Percentiles rank a stretch among this genome's conserved stretches.
phyloP scores from a whole-genome alignment of 23 tunicate genomes.

The Diplosoma virens region DNA sequence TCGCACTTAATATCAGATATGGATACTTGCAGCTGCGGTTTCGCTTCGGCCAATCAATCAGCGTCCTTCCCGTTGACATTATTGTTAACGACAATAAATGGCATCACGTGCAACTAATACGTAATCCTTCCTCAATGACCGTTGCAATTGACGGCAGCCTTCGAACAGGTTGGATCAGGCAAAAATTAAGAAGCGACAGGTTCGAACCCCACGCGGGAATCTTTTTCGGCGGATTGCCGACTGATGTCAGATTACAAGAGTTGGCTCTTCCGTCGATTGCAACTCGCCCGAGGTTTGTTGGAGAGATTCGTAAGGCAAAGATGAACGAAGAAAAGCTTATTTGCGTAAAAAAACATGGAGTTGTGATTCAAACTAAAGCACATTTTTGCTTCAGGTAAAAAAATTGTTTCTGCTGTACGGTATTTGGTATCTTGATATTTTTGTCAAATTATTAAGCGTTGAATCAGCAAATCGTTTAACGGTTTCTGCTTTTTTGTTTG shows the following conservation, averaged over 20 bases:
- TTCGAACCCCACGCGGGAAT: conserved; percentile 16
- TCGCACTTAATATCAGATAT: conserved; percentile 19
- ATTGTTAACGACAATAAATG: conserved; percentile 49
- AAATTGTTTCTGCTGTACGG: too few relatives aligned
- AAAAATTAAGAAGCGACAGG: background rate
- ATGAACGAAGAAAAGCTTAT: conserved; percentile 25
- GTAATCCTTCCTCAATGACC: conserved; percentile 6
- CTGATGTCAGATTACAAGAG: background rate
- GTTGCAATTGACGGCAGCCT: conserved; percentile 37
- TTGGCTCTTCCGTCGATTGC: conserved; percentile 35
- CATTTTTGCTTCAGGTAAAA: too few relatives aligned
- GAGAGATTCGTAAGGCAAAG: conserved; percentile 32
- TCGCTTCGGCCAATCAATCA: conserved; percentile 38
- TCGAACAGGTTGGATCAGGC: background rate
- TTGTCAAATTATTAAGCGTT: too few relatives aligned
- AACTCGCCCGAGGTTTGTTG: conserved; percentile 30
- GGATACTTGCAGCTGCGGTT: conserved; percentile 29
- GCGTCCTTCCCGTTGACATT: conserved; percentile 15
- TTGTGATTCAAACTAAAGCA: background rate
- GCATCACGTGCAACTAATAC: conserved; percentile 44
- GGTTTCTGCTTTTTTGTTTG: too few relatives aligned
- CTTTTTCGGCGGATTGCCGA: conserved; percentile 52
- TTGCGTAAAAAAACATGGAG: background rate
- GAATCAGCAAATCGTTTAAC: too few relatives aligned
- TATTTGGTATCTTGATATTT: too few relatives aligned